phyloP scores from a whole-genome alignment of 2,888 invertebrate genomes.

The Drosophila paucipuncta region DNA sequence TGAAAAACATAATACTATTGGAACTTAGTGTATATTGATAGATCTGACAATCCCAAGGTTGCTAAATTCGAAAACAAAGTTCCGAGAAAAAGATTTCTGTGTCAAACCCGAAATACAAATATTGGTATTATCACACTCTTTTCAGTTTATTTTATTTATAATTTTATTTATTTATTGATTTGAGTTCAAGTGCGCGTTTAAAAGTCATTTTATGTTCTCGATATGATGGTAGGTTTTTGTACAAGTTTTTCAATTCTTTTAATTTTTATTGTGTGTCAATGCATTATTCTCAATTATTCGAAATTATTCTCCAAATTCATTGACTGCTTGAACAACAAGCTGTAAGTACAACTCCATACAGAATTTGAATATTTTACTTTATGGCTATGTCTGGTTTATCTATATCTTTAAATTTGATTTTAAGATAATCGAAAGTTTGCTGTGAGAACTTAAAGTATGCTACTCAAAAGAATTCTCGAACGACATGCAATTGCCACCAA shows the following conservation, averaged over 20 bases:
- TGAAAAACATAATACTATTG: background rate
- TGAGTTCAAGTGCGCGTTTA: conserved; percentile 4
- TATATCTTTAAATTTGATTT: background rate
- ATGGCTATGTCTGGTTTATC: background rate
- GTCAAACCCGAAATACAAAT: background rate
- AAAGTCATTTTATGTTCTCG: background rate
- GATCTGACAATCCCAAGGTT: background rate
- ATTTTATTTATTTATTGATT: background rate
- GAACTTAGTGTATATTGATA: background rate
- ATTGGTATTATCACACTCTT: conserved; percentile 1
- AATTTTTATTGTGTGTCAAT: background rate
- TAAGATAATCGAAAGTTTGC: background rate
- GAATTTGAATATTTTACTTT: background rate
- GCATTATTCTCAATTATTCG: too few relatives aligned
- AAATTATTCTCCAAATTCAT: conserved; percentile 7
- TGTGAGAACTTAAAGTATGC: background rate
- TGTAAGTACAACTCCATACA: conserved; percentile 8
- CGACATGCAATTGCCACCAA: background rate
- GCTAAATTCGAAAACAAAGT: background rate
- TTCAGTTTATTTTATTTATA: background rate
- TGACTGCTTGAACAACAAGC: background rate
- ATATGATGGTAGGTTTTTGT: background rate
- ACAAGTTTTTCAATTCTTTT: background rate
- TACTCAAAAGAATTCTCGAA: background rate
- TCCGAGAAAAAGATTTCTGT: background rate